Base-by-base conservation (phyloP, 2,797 vertebrate genomes). In the Scleropages formosus region DNA sequence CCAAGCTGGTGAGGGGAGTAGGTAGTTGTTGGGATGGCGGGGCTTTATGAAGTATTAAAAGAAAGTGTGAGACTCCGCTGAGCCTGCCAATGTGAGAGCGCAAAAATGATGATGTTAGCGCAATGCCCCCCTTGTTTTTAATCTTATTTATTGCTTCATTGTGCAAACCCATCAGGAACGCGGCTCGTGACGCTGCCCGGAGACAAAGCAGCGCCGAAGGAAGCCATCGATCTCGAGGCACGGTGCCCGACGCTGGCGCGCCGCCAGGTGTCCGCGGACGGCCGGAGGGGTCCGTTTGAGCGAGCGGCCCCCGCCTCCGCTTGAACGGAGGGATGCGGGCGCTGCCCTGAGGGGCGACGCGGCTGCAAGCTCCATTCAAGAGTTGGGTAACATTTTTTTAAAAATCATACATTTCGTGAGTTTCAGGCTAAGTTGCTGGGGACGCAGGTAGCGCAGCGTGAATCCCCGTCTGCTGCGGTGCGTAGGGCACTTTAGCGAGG, bases 71-170 rank as follows among this genome's bases (percentile, higher is more conserved):
- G 22, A 13, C 46, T 47, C 66, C 46, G 47, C n/a, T 22, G n/a
- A 13, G 44, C 20, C 13, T 49, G 67, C 24, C 49, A 53, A 22
- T 47, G 51, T 26, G 46, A 20, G 47, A 9, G 24, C 70, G 47
- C 10, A 53, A 56, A 51, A 44, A 18, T 26, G 20, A 70, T 15
- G 49, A 64, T 4, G 62, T 24, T 12, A 24, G 10, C 24, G 10
- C 15, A 24, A 12, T 0, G 66, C 20, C 8, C 66, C 4, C n/a
- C 10, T 4, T n/a, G 22, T 51, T 51, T 27, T 53, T 53, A 16
- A 53, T 70, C 20, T 53, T 53, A 70, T 70, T 70, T 70, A 70
- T 70, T 51, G 22, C 59, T 61, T 47, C 13, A 24, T 69, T 69
- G n/a, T 69, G 46, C 47, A 70, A 70, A 53, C 67, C 22, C 47